Evolutionary conservation across 2,888 invertebrate genomes (phyloP).

Genomic region (Drosophila histrio): DNA sequence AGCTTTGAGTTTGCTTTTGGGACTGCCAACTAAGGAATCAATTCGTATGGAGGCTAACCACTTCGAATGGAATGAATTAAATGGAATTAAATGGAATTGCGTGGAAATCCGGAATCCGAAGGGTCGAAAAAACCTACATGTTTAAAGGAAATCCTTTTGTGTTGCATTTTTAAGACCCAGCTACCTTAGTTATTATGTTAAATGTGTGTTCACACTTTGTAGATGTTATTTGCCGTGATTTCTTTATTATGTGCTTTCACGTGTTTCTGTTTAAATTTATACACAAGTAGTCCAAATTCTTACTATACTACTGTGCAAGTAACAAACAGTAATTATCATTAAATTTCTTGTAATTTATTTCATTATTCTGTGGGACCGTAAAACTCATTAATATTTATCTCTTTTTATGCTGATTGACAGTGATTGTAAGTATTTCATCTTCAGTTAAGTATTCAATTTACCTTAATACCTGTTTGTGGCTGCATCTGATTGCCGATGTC

Average conservation of each 20-base stretch:
- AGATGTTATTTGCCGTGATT: constrained; percentile 15
- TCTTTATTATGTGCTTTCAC: constrained; percentile 17
- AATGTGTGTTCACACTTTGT: constrained; percentile 64
- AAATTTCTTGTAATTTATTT: constrained; percentile 1
- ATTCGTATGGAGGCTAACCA: constrained; percentile 29
- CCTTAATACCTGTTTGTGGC: constrained; percentile 22
- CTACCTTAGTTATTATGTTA: constrained; percentile 59
- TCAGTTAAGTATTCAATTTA: constrained; percentile 24
- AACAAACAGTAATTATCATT: background rate
- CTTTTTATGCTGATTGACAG: background rate
- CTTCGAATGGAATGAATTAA: constrained; percentile 6
- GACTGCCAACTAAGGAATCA: constrained; percentile 43
- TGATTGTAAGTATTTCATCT: constrained; percentile 1
- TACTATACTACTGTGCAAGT: background rate
- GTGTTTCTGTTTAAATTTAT: constrained; percentile 8
- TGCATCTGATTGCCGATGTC: constrained; percentile 40
- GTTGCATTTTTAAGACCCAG: constrained; percentile 48
- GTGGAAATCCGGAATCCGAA: constrained; percentile 5
- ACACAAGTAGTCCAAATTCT: background rate
- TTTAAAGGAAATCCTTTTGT: constrained; percentile 65
- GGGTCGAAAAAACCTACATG: constrained; percentile 47
- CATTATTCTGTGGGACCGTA: background rate
- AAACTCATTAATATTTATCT: constrained; percentile 1
- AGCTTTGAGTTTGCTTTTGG: constrained; percentile 46
- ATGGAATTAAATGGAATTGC: constrained; percentile 11